Base-by-base conservation (phyloP, 2,888 invertebrate genomes). In the Incurvaria masculella region DNA sequence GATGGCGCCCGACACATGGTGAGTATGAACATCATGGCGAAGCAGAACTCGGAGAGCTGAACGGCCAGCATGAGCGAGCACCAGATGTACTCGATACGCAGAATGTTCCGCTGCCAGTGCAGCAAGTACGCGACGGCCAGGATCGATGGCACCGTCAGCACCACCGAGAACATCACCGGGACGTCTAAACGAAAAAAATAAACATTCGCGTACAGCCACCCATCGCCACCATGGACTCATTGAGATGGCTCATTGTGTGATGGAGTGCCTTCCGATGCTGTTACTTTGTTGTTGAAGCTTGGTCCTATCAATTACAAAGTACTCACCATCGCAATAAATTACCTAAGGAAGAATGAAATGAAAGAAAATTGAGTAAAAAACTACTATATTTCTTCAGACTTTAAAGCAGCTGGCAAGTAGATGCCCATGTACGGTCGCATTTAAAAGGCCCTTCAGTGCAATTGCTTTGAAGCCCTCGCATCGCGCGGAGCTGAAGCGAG, bases 1-100 rank as follows among this genome's bases (percentile, higher is more conserved):
- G 83, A 81, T 44, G 82, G 82, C 51, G 81, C 83, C 56, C 79
- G 73, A 61, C 82, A 84, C 74, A 83, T 81, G 50, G 82, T 81
- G 48, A 78, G 81, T 57, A 84, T 75, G 58, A 83, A 92, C 70
- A 94, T 81, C 56, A 91, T 80, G 51, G 92, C 92, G 69, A 93
- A 92, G 53, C 91, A 70, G 57, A 94, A 83, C 78, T 96, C 93
- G 23, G 91, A 75, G 39, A 82, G 79, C 66, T 94, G 87, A 58
- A 97, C 81, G 48, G 83, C 81, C 52, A 96, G 74, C 81, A 94
- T 91, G 61, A 96, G 88, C 55, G 88, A 87, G 68, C 92, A 89
- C 66, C 95, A 84, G 61, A 97, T 92, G 59, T 90, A 87, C 75
- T 97, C 97, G 59, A 95, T 83, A 61, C 90, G 82, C 50, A 96